These are phyloP conservation scores for Onthophagus taurus DNA, from an alignment of 1,140 invertebrate species.

Conservation along the genomic window DNA sequence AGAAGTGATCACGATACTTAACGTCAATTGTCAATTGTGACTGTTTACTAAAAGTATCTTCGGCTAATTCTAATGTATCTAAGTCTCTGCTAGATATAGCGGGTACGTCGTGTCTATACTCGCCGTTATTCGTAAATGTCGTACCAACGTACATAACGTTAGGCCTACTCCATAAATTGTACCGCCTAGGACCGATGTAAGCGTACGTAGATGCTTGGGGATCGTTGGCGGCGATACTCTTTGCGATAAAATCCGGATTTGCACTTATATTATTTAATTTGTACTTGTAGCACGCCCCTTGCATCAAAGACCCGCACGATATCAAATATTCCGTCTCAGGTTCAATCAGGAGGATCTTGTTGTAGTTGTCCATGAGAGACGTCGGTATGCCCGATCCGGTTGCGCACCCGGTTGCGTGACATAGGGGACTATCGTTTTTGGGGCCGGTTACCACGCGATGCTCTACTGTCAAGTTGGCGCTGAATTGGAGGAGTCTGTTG, in stretches of 20 bases:
- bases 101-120: slow-evolving; percentile 88
- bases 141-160: slow-evolving; percentile 91
- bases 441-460: slow-evolving; percentile 60
- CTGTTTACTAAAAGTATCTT: slow-evolving; percentile 78
- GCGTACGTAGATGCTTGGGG: slow-evolving; percentile 84
- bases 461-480: slow-evolving; percentile 59
- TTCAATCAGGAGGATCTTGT: slow-evolving; percentile 87
- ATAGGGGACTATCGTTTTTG: slow-evolving; percentile 73
- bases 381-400: slow-evolving; percentile 53
- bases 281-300: slow-evolving; percentile 83
- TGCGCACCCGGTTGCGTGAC: slow-evolving; percentile 80
- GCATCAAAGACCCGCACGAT: slow-evolving; percentile 76
- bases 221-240: slow-evolving; percentile 84
- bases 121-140: slow-evolving; percentile 85
- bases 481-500: slow-evolving; percentile 76
- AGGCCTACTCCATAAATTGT: slow-evolving; percentile 60
- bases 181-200: slow-evolving; percentile 86
- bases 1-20: slow-evolving; percentile 87
- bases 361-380: slow-evolving; percentile 70
- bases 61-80: slow-evolving; percentile 65
- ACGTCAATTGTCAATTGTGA: slow-evolving; percentile 85
- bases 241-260: slow-evolving; percentile 62
- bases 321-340: slow-evolving; percentile 70
- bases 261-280: slow-evolving; percentile 71
- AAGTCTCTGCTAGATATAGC: slow-evolving; percentile 81